Conservation (phyloP, 2,888 invertebrate species). For the Proisotoma minuta region DNA sequence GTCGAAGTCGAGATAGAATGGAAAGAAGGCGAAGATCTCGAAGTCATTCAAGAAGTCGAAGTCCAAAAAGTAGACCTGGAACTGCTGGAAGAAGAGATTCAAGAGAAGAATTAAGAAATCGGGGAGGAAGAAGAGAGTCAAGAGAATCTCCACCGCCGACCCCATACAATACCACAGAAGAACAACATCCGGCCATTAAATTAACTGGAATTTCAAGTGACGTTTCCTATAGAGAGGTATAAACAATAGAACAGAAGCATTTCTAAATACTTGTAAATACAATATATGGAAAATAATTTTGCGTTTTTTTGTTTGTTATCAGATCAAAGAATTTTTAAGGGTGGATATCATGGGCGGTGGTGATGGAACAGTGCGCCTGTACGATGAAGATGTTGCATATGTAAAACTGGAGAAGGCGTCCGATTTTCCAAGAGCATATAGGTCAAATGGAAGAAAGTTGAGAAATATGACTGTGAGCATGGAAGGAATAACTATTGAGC, state of each 20-base stretch:
- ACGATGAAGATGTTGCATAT: slow-evolving; percentile 41
- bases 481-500: slow-evolving; percentile 36
- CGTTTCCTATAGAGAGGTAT: slow-evolving; percentile 44
- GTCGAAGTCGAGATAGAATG: slow-evolving; percentile 47
- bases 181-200: slow-evolving; percentile 39
- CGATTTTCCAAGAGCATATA: slow-evolving; percentile 38
- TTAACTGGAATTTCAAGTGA: slow-evolving; percentile 40
- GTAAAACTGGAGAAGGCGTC: slow-evolving; percentile 36
- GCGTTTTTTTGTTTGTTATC: slow-evolving; percentile 7
- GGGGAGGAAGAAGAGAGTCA: slow-evolving; percentile 34
- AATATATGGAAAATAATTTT: background rate
- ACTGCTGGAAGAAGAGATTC: slow-evolving; percentile 17
- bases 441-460: slow-evolving; percentile 39
- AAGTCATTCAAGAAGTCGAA: slow-evolving; percentile 21
- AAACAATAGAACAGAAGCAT: background rate
- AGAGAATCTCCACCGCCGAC: slow-evolving; percentile 26
- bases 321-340: slow-evolving; percentile 43
- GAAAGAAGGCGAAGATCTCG: slow-evolving; percentile 19
- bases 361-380: slow-evolving; percentile 42
- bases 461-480: slow-evolving; percentile 31
- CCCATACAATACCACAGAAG: slow-evolving; percentile 32
- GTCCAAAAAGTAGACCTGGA: slow-evolving; percentile 12
- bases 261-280: background rate
- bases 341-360: slow-evolving; percentile 44
- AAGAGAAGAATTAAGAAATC: slow-evolving; percentile 27